phyloP scores from a whole-genome alignment of 1,140 invertebrate genomes.

The Tetramorium simillimum region DNA sequence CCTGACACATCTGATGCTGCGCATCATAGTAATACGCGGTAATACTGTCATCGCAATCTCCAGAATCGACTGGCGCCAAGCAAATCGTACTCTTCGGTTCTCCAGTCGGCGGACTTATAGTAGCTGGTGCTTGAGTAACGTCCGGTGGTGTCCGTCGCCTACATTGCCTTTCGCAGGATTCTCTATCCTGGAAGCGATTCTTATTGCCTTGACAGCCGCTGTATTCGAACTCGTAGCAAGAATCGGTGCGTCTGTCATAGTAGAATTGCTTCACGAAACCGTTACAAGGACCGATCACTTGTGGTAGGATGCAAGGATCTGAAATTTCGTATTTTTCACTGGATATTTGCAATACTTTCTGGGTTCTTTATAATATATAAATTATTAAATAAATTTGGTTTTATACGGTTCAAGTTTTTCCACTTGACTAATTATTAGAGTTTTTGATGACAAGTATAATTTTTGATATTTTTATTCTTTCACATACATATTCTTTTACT shows the following conservation, averaged over 20 bases:
- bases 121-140: not conserved
- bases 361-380: not conserved
- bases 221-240: slow-evolving; percentile 90
- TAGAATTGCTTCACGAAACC: slow-evolving; percentile 90
- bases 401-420: not conserved
- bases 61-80: slow-evolving; percentile 87
- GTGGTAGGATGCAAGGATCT: slow-evolving; percentile 91
- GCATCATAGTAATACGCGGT: slow-evolving; percentile 92
- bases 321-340: slow-evolving; percentile 55
- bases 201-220: slow-evolving; percentile 90
- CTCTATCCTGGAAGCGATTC: slow-evolving; percentile 87
- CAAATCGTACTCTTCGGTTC: slow-evolving; percentile 86
- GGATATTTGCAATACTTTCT: not conserved
- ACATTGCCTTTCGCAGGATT: slow-evolving; percentile 84
- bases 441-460: not conserved
- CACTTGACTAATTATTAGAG: not conserved
- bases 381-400: not conserved
- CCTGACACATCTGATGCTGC: slow-evolving; percentile 86
- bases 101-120: not conserved
- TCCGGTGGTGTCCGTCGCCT: slow-evolving; percentile 64
- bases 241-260: slow-evolving; percentile 89
- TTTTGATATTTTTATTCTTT: not conserved
- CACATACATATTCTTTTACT: not conserved
- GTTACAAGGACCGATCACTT: slow-evolving; percentile 90
- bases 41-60: slow-evolving; percentile 89